These are phyloP conservation scores for Spodoptera littoralis DNA, from an alignment of 2,888 invertebrate genomes.

Conservation along the genomic window DNA sequence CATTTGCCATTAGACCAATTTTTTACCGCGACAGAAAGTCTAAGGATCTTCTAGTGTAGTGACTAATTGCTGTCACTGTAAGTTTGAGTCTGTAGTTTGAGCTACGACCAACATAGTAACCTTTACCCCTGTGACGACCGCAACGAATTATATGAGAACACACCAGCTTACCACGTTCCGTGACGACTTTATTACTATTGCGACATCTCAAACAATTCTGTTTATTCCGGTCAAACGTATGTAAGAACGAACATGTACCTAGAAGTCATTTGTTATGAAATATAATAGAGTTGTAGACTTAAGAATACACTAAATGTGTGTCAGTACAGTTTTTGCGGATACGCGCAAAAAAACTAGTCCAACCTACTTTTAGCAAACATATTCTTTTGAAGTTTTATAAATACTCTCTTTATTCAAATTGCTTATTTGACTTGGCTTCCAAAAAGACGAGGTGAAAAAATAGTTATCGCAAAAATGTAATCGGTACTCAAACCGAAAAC, in stretches of 20 bases:
- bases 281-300: slow-evolving; percentile 22
- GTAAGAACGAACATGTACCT: too few species aligned
- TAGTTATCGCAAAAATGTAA: slow-evolving; percentile 14
- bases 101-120: slow-evolving; percentile 30
- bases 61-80: slow-evolving; percentile 32
- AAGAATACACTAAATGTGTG: slow-evolving; percentile 21
- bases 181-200: slow-evolving; percentile 1
- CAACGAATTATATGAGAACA: slow-evolving; percentile 8
- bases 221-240: not conserved
- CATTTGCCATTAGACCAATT: not conserved
- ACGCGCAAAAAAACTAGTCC: slow-evolving; percentile 16
- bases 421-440: slow-evolving; percentile 1
- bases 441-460: slow-evolving; percentile 29
- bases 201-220: not conserved
- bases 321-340: slow-evolving; percentile 25
- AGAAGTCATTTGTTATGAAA: not conserved
- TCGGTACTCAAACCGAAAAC: slow-evolving; percentile 30
- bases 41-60: not conserved
- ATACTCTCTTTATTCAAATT: slow-evolving; percentile 22
- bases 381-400: slow-evolving; percentile 10
- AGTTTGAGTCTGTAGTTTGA: not conserved
- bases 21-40: slow-evolving; percentile 13
- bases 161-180: slow-evolving; percentile 5
- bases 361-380: slow-evolving; percentile 29
- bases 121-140: slow-evolving; percentile 28